phyloP scores from a whole-genome alignment of 2,888 invertebrate genomes.

The Ramazzottius varieornatus region DNA sequence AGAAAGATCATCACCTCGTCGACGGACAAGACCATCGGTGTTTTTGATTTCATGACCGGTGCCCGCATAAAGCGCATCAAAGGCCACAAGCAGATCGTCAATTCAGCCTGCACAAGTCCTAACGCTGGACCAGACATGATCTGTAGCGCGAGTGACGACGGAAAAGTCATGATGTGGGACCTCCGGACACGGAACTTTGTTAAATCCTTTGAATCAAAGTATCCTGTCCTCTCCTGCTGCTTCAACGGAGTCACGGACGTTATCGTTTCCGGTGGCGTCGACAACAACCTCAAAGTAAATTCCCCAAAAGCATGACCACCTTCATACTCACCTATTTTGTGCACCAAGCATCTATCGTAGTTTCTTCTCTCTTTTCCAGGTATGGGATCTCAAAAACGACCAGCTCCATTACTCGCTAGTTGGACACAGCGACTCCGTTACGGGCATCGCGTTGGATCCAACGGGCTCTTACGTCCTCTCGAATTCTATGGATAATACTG shows the following conservation, averaged over 20 bases:
- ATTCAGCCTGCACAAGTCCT: conserved; percentile 32
- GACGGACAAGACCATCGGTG: conserved; percentile 72
- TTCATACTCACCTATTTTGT: too few relatives aligned
- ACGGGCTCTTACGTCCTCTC: conserved; percentile 50
- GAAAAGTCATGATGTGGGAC: conserved; percentile 50
- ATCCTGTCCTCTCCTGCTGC: background rate
- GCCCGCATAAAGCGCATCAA: conserved; percentile 63
- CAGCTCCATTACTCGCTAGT: conserved; percentile 52
- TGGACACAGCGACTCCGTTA: conserved; percentile 85
- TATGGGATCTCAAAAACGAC: conserved; percentile 83
- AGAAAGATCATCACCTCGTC: conserved; percentile 58
- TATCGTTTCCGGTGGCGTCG: conserved; percentile 71
- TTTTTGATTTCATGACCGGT: conserved; percentile 80
- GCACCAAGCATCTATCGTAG: too few relatives aligned
- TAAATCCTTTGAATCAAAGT: background rate
- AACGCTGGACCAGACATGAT: conserved; percentile 66
- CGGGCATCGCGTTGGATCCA: conserved; percentile 49
- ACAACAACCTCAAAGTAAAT: conserved; percentile 71
- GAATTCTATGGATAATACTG: conserved; percentile 83
- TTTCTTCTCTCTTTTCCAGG: conserved; percentile 20
- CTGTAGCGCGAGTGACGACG: conserved; percentile 82
- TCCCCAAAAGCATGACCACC: too few relatives aligned
- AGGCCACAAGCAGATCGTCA: conserved; percentile 33
- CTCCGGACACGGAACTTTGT: background rate
- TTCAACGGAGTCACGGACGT: conserved; percentile 61